These are phyloP conservation scores for Champsocephalus esox DNA, from an alignment of 2,797 vertebrate genomes.

Conservation along the genomic window DNA sequence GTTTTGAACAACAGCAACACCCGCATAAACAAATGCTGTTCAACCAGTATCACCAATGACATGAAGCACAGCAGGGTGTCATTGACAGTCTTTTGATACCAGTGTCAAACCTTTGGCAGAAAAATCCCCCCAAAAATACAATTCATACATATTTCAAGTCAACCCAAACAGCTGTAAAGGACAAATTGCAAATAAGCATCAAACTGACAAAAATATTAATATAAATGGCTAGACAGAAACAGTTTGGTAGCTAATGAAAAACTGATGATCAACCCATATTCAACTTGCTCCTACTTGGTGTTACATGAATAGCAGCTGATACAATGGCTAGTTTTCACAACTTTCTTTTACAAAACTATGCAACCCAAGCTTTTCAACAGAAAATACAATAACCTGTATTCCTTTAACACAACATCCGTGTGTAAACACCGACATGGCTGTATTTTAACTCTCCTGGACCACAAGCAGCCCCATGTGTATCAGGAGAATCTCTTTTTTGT, in stretches of 20 bases:
- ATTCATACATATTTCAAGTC: neutral
- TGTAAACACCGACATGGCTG: neutral
- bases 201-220: neutral
- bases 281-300: neutral
- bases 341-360: neutral
- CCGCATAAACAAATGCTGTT: neutral
- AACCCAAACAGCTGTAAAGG: neutral
- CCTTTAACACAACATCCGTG: neutral
- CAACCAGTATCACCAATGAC: neutral
- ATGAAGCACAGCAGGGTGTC: neutral
- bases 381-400: neutral
- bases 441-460: conserved; percentile 5
- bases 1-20: neutral
- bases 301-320: neutral
- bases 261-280: neutral
- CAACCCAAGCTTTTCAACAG: neutral
- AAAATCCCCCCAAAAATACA: neutral
- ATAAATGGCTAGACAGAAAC: neutral
- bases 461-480: conserved; percentile 31
- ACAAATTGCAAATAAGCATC: neutral
- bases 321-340: neutral
- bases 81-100: neutral
- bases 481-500: conserved; percentile 24
- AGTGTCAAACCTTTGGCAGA: neutral
- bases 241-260: neutral